Conservation (phyloP, 2,888 invertebrate genomes). For the Colostygia pectinataria region DNA sequence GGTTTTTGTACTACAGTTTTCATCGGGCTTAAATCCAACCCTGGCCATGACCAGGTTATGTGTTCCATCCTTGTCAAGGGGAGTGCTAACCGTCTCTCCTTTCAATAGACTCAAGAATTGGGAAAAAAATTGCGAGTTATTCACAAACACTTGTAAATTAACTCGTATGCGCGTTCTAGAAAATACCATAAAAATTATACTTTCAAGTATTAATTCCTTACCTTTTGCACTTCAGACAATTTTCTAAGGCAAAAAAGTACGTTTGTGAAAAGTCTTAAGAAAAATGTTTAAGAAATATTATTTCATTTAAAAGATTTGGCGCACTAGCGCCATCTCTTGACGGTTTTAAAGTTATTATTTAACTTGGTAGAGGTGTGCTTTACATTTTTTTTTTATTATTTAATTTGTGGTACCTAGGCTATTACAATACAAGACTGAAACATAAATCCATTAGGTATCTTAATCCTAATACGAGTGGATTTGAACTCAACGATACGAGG, state of each 20-base stretch:
- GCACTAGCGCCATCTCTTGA: constrained; percentile 15
- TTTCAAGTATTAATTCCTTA: not conserved
- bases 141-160: constrained; percentile 32
- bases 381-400: too few species aligned
- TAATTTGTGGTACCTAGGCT: too few species aligned
- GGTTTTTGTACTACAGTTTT: too few species aligned
- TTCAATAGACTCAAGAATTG: constrained; percentile 92
- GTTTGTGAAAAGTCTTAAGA: not conserved
- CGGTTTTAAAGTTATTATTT: not conserved
- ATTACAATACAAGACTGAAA: too few species aligned
- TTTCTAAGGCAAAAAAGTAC: not conserved
- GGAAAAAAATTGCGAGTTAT: constrained; percentile 26
- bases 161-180: constrained; percentile 41
- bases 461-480: too few species aligned
- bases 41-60: constrained; percentile 62
- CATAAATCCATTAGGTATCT: too few species aligned
- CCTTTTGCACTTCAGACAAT: constrained; percentile 16
- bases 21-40: too few species aligned
- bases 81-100: constrained; percentile 99
- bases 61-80: constrained; percentile 97
- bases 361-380: too few species aligned
- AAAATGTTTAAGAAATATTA: not conserved
- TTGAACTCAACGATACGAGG: too few species aligned
- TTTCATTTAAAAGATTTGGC: constrained; percentile 1
- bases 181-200: constrained; percentile 1